Evolutionary conservation across 1,140 invertebrate genomes (phyloP).

Genomic region (Caenorhabditis brenneri): DNA sequence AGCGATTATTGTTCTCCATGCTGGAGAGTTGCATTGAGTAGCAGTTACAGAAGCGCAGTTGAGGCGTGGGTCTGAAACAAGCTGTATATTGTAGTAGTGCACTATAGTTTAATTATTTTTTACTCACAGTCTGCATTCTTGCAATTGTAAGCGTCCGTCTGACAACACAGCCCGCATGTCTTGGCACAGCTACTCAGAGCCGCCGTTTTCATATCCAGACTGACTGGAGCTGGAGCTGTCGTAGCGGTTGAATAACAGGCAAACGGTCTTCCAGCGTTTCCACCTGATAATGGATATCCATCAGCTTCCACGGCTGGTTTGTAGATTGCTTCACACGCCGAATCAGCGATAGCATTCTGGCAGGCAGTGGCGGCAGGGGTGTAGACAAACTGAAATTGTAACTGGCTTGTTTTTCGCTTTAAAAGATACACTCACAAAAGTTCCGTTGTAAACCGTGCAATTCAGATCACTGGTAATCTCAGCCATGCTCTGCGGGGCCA

Average conservation of each 20-base stretch:
- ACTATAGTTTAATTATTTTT: neutral
- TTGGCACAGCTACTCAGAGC: neutral
- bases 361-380: neutral
- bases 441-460: neutral
- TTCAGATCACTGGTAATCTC: neutral
- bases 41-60: neutral
- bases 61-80: neutral
- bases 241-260: neutral
- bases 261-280: neutral
- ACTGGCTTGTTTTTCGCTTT: no score
- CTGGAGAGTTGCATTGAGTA: neutral
- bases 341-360: neutral
- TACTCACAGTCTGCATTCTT: neutral
- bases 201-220: neutral
- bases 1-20: neutral
- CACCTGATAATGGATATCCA: neutral
- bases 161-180: neutral
- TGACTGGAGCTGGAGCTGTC: neutral
- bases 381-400: slow-evolving; percentile 19
- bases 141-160: neutral
- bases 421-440: neutral
- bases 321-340: neutral
- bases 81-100: no score
- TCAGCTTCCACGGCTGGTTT: neutral
- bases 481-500: neutral